phyloP scores from a whole-genome alignment of 2,797 vertebrate species.

The Sylvia borin region DNA sequence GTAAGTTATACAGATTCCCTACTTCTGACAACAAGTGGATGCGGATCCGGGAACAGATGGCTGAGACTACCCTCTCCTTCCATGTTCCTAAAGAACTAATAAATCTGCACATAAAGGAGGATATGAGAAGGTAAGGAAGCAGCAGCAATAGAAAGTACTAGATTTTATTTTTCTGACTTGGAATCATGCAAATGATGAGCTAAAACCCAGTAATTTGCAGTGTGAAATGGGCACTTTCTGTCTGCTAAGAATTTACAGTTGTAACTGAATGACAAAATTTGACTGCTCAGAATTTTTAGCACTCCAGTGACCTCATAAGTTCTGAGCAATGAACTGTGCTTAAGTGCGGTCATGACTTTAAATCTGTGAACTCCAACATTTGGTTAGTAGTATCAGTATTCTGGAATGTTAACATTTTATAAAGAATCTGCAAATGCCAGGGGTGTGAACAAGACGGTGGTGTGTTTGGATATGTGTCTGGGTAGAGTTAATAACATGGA shows the following conservation, averaged over 20 bases:
- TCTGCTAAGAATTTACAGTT: background rate
- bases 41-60: conserved; percentile 94
- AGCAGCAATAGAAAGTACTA: background rate
- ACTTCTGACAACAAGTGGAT: conserved; percentile 96
- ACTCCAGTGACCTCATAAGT: background rate
- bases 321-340: background rate
- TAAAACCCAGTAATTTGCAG: background rate
- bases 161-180: background rate
- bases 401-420: background rate
- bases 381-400: background rate
- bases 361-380: background rate
- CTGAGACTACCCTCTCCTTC: conserved; percentile 92
- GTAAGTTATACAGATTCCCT: conserved; percentile 94
- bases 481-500: background rate
- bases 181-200: background rate
- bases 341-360: background rate
- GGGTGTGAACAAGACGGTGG: background rate
- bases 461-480: background rate
- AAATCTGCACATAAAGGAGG: conserved; percentile 91
- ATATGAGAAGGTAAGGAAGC: conserved; percentile 87
- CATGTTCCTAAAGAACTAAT: conserved; percentile 94
- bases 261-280: background rate
- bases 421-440: background rate
- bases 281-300: background rate
- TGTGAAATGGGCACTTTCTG: background rate